phyloP scores from a whole-genome alignment of 1,140 invertebrate species.

The Drosophila bocki region DNA sequence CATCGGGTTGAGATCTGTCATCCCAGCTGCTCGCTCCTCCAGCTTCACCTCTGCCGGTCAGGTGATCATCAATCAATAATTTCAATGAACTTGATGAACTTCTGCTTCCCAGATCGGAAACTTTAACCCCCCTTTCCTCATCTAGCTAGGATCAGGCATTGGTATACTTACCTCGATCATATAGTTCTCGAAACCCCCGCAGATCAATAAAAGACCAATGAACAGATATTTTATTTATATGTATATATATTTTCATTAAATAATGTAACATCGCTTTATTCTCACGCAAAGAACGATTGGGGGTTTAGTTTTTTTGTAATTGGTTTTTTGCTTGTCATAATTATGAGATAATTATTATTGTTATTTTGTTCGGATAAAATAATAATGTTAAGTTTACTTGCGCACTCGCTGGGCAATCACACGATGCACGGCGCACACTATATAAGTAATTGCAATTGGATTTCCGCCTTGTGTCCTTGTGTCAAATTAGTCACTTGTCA shows the following conservation, averaged over 20 bases:
- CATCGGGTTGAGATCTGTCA: no score
- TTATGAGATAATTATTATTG: conserved; percentile 78
- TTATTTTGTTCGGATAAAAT: conserved; percentile 75
- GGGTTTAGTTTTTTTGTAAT: conserved; percentile 66
- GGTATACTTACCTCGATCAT: neutral
- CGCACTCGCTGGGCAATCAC: conserved; percentile 60
- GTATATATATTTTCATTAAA: conserved; percentile 85
- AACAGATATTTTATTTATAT: conserved; percentile 74
- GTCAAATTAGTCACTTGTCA: conserved; percentile 26
- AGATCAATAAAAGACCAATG: conserved; percentile 19
- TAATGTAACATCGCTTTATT: conserved; percentile 85
- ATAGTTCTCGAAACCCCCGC: neutral
- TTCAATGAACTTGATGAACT: no score
- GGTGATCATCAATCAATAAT: no score
- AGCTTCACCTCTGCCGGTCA: no score
- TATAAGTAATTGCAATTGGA: conserved; percentile 47
- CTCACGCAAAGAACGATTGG: conserved; percentile 85
- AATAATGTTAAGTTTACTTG: conserved; percentile 76
- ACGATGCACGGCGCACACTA: conserved; percentile 40
- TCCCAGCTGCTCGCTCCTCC: no score
- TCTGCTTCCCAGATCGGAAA: no score
- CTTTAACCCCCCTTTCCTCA: no score
- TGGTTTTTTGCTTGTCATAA: conserved; percentile 41
- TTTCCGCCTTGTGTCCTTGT: conserved; percentile 15
- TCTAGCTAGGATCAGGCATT: neutral